phyloP scores from a whole-genome alignment of 2,888 invertebrate species.

The Linyphia triangularis region DNA sequence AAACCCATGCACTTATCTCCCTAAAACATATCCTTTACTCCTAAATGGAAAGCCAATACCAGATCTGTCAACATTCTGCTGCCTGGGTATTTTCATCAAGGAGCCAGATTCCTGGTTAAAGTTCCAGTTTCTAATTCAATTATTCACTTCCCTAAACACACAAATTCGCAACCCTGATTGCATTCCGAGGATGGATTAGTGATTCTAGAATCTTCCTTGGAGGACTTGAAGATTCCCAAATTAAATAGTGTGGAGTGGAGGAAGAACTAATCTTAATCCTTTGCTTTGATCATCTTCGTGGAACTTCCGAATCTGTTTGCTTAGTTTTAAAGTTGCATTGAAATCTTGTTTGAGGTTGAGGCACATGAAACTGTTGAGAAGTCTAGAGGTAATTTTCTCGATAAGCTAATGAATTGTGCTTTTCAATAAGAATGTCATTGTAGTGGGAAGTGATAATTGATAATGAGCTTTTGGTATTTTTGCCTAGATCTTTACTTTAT shows the following conservation, averaged over 20 bases:
- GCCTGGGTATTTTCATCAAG: conserved; percentile 19
- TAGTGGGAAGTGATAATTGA: too few relatives aligned
- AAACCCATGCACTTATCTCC: conserved; percentile 18
- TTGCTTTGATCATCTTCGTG: conserved; percentile 31
- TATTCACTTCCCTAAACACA: conserved; percentile 41
- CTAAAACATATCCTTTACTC: not conserved
- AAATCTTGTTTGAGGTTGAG: conserved; percentile 3
- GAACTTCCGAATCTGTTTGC: conserved; percentile 27
- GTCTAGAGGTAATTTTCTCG: not conserved
- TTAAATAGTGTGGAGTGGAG: conserved; percentile 23
- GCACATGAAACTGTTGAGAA: too few relatives aligned
- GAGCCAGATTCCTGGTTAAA: conserved; percentile 14
- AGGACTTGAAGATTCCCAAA: not conserved
- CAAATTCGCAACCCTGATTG: conserved; percentile 32
- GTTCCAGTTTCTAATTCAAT: conserved; percentile 35
- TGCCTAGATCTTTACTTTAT: too few relatives aligned
- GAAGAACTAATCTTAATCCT: conserved; percentile 1
- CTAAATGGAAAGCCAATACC: conserved; percentile 11
- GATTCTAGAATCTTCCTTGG: not conserved
- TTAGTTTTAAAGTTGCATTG: conserved; percentile 18
- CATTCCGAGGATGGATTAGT: conserved; percentile 23
- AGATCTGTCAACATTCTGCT: conserved; percentile 12
- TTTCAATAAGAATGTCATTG: too few relatives aligned
- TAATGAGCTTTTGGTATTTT: too few relatives aligned
- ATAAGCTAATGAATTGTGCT: not conserved